Conservation (phyloP, 2,797 vertebrate genomes). For the Falco columbarius region DNA sequence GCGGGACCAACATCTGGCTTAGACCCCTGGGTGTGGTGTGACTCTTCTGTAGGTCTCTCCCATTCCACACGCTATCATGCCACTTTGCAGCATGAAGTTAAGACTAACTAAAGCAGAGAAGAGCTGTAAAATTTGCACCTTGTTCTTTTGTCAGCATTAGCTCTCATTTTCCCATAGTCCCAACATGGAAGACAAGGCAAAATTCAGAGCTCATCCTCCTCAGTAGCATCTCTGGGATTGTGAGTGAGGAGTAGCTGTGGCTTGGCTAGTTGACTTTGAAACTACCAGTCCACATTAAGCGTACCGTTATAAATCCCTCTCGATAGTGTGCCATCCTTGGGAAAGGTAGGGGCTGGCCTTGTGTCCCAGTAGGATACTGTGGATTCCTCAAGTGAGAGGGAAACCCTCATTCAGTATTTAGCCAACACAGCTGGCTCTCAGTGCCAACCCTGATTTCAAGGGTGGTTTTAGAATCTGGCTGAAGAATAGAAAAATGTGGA, state of each 20-base stretch:
- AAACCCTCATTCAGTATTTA: not conserved
- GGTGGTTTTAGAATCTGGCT: not conserved
- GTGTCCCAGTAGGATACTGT: not conserved
- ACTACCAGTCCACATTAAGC: not conserved
- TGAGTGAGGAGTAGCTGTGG: not conserved
- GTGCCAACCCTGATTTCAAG: not conserved
- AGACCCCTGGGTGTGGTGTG: not conserved
- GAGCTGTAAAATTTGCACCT: not conserved
- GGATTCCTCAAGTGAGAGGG: not conserved
- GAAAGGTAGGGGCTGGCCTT: not conserved
- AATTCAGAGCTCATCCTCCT: not conserved
- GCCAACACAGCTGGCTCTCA: not conserved
- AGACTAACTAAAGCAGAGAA: not conserved
- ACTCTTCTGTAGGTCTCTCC: not conserved
- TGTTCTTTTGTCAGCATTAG: not conserved
- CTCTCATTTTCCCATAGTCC: not conserved
- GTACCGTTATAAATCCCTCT: not conserved
- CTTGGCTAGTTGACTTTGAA: not conserved
- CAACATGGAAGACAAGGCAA: not conserved
- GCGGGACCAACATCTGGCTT: not conserved
- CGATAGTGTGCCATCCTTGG: not conserved
- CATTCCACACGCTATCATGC: not conserved
- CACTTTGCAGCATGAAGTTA: not conserved
- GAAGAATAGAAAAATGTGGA: not conserved
- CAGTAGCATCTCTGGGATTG: not conserved